Conservation (phyloP, 2,113 vertebrate species). For the Varanus salvator region DNA sequence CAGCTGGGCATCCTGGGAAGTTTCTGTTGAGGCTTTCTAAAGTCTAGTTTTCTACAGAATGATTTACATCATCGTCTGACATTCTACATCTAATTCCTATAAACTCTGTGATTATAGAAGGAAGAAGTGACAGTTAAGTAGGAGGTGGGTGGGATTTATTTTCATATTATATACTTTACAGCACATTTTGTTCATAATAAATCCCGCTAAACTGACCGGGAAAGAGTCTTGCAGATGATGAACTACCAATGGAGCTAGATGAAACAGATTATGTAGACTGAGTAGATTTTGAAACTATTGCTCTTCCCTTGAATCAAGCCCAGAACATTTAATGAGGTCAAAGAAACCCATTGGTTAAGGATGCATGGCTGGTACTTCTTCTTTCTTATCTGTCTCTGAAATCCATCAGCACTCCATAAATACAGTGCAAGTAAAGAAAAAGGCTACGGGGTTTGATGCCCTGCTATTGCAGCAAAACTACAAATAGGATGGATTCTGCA, state of each 20-base stretch:
- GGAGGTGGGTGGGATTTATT: slow-evolving; percentile 41
- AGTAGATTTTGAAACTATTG: slow-evolving; percentile 32
- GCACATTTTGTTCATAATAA: slow-evolving; percentile 41
- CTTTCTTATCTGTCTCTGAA: not conserved
- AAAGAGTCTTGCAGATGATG: slow-evolving; percentile 33
- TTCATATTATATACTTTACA: slow-evolving; percentile 31
- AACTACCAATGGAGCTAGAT: slow-evolving; percentile 24
- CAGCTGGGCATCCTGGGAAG: not conserved
- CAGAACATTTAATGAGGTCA: slow-evolving; percentile 27
- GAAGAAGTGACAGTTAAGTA: slow-evolving; percentile 37
- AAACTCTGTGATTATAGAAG: slow-evolving; percentile 34
- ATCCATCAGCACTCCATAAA: slow-evolving; percentile 5
- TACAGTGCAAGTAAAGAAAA: slow-evolving; percentile 7
- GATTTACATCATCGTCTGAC: not conserved
- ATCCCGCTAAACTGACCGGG: slow-evolving; percentile 34
- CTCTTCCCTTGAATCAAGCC: slow-evolving; percentile 28
- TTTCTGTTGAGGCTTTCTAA: not conserved
- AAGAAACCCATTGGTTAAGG: slow-evolving; percentile 3
- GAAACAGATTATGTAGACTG: slow-evolving; percentile 30
- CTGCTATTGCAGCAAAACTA: not conserved
- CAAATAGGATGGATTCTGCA: not conserved
- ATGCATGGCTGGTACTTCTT: not conserved
- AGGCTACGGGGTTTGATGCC: not conserved
- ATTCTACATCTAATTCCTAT: slow-evolving; percentile 36
- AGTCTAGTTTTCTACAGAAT: slow-evolving; percentile 28